Base-by-base conservation (phyloP, 2,888 invertebrate species). In the Himalopsyche kuldschensis region DNA sequence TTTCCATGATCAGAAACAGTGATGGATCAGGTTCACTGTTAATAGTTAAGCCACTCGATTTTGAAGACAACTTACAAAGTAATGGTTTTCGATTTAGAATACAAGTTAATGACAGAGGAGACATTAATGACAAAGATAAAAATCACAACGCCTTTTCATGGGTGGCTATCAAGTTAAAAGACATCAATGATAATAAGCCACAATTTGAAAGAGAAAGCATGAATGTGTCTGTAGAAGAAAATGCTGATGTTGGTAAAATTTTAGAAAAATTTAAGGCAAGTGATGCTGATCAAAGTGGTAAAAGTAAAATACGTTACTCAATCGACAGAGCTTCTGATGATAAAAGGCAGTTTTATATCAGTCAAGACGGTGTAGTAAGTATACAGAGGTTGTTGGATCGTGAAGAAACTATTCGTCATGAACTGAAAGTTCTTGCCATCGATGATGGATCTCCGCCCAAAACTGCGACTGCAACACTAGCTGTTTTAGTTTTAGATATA, bases 81-180 rank as follows among this genome's bases (percentile, higher is more conserved):
- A 89, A 89, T 86, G 92, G 92, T 47, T 92, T 92, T 88, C 88
- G 89, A 81, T 90, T 93, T 87, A 89, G 90, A 83, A 91, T 93
- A 80, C 89, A 89, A 88, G 89, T 89, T 75, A 89, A 88, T 79
- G 89, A 89, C 81, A 89, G 89, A 91, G 94, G 94, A 6, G 94
- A 95, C 88, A 94, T 94, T 87, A 94, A 94, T 88, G 94, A 94
- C 89, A 94, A 94, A 88, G 97, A 97, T 89, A 96, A 96, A 87
- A 94, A 95, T 87, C 95, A 96, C 90, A 94, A 95, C 15, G 95
- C 95, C 32, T 94, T 94, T 88, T 95, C 95, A 1, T 95, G 94
- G 85, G 92, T 93, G 78, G 91, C 92, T 84, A 92, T 93, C 84
- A 90, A 91, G 87, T 90, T 92, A 76, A 92, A 90, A 85, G 92